Evolutionary conservation across 92 coral and sea anemone genomes (phyloP).

Genomic region (Muricea muricata): DNA sequence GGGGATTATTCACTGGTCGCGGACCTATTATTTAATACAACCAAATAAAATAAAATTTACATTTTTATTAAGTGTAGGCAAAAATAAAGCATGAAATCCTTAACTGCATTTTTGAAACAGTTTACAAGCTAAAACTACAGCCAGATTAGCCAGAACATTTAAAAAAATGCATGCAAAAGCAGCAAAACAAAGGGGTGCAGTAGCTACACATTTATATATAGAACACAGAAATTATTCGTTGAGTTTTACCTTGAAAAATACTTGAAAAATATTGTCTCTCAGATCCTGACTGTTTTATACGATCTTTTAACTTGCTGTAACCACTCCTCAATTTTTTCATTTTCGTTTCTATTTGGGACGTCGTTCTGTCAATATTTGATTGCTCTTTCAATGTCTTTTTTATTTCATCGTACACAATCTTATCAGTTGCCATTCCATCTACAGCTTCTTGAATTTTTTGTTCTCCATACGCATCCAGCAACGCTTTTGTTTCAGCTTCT

Average conservation of each 20-base stretch:
- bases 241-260: slow-evolving; percentile 21
- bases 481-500: slow-evolving; percentile 22
- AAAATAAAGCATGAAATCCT: too few relatives aligned
- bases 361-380: slow-evolving; percentile 25
- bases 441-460: slow-evolving; percentile 24
- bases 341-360: slow-evolving; percentile 40
- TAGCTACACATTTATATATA: too few relatives aligned
- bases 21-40: slow-evolving; percentile 21
- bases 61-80: too few relatives aligned
- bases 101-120: too few relatives aligned
- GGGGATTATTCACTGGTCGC: slow-evolving; percentile 32
- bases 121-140: too few relatives aligned
- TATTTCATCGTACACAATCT: slow-evolving; percentile 10
- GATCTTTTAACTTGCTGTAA: slow-evolving; percentile 15
- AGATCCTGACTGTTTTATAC: slow-evolving; percentile 6
- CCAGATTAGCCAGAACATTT: too few relatives aligned
- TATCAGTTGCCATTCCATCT: slow-evolving; percentile 36
- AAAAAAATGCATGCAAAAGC: too few relatives aligned
- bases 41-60: too few relatives aligned
- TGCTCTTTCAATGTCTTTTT: slow-evolving; percentile 3
- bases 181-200: too few relatives aligned
- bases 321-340: slow-evolving; percentile 41
- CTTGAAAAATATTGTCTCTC: slow-evolving; percentile 8
- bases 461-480: slow-evolving; percentile 39
- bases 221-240: slow-evolving; percentile 1